Evolutionary conservation across 2,888 invertebrate genomes (phyloP).

Genomic region (Nomada hirtipes): DNA sequence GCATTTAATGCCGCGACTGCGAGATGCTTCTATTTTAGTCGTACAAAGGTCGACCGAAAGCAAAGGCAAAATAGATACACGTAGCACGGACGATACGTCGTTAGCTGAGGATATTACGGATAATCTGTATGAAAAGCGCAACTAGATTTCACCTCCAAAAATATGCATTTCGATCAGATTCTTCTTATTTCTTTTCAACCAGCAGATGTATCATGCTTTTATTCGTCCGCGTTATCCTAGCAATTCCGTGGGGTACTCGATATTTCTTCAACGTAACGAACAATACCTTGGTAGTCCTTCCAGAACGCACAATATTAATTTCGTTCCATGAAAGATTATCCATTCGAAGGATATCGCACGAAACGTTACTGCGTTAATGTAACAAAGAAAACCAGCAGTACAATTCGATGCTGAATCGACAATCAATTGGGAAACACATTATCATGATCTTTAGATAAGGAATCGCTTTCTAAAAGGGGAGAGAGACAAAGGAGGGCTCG

Average conservation of each 20-base stretch:
- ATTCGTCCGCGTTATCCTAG: background rate
- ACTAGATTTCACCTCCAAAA: slow-evolving; percentile 1
- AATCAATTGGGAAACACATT: slow-evolving; percentile 28
- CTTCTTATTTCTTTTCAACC: no score
- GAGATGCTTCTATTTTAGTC: slow-evolving; percentile 72
- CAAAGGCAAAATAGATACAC: slow-evolving; percentile 34
- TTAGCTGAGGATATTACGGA: slow-evolving; percentile 7
- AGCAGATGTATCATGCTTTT: slow-evolving; percentile 5
- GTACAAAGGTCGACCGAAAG: slow-evolving; percentile 63
- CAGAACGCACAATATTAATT: background rate
- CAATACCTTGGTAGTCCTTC: slow-evolving; percentile 1
- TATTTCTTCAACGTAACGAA: no score
- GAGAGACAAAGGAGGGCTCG: slow-evolving; percentile 26
- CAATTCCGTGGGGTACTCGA: no score
- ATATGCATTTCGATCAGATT: background rate
- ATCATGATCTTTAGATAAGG: slow-evolving; percentile 31
- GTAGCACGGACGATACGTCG: slow-evolving; percentile 46
- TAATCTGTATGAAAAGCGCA: background rate
- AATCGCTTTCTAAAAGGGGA: background rate
- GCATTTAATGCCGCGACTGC: slow-evolving; percentile 60
- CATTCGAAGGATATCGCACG: background rate
- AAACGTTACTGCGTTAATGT: background rate
- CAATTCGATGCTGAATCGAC: slow-evolving; percentile 1
- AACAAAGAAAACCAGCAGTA: background rate
- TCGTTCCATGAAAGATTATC: background rate